Conservation (phyloP, 2,113 vertebrate genomes). For the Fulmarus glacialis region DNA sequence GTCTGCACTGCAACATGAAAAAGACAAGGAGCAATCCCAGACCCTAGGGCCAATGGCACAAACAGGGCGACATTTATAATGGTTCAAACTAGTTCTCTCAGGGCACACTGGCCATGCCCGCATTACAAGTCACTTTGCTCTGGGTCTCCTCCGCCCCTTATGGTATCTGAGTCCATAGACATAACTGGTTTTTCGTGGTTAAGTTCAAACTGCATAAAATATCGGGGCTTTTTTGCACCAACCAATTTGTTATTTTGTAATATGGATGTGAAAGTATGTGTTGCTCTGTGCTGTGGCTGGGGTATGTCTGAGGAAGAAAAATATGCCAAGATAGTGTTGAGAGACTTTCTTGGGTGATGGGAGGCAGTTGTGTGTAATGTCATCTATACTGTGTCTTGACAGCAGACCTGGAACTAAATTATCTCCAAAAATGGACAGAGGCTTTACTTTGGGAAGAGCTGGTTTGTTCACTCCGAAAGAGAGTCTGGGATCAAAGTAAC, state of each 20-base stretch:
- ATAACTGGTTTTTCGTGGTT: neutral
- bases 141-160: neutral
- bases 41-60: too few species aligned
- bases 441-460: neutral
- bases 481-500: neutral
- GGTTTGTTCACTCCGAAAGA: neutral
- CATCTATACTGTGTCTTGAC: neutral
- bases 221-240: neutral
- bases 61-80: neutral
- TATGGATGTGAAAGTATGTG: neutral
- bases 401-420: neutral
- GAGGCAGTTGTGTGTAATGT: neutral
- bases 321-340: neutral
- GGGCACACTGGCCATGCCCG: accelerated
- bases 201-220: neutral
- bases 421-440: neutral
- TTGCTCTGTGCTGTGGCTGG: neutral
- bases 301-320: neutral
- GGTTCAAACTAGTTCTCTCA: neutral
- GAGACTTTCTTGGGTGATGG: neutral
- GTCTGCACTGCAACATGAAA: neutral
- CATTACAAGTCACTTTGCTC: neutral
- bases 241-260: neutral
- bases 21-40: neutral
- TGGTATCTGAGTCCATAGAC: too few species aligned